Evolutionary conservation across 2,888 invertebrate genomes (phyloP).

Genomic region (Melinopterus prodromus): DNA sequence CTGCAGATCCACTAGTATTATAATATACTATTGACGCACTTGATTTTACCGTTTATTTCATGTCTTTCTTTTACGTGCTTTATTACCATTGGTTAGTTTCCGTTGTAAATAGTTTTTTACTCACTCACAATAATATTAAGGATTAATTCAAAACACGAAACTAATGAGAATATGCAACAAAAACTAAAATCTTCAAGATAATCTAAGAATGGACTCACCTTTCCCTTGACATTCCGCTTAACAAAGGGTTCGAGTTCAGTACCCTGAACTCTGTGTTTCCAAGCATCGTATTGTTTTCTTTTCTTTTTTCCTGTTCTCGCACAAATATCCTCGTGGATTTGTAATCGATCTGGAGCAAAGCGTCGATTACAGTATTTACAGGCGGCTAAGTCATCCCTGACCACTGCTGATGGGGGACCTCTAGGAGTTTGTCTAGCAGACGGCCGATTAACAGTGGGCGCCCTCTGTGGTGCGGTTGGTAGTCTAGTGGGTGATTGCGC

Average conservation of each 20-base stretch:
- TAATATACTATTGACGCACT: too few species aligned
- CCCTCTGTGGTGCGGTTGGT: slow-evolving; percentile 22
- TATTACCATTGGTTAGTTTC: too few species aligned
- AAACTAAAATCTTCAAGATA: too few species aligned
- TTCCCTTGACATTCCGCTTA: slow-evolving; percentile 56
- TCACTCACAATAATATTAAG: too few species aligned
- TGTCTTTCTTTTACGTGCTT: too few species aligned
- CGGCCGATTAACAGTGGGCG: slow-evolving; percentile 49
- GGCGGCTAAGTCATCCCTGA: slow-evolving; percentile 61
- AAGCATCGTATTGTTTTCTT: slow-evolving; percentile 90
- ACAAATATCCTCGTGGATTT: slow-evolving; percentile 87
- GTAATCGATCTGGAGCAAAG: slow-evolving; percentile 83
- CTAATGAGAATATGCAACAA: too few species aligned
- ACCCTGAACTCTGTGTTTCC: slow-evolving; percentile 88
- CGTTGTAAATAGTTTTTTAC: too few species aligned
- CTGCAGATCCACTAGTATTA: too few species aligned
- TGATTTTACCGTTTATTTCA: too few species aligned
- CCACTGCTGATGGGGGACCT: slow-evolving; percentile 49
- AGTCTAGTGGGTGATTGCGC: too few species aligned
- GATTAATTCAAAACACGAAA: too few species aligned
- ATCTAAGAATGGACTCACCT: slow-evolving; percentile 6
- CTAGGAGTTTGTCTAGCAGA: slow-evolving; percentile 50
- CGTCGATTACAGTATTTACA: slow-evolving; percentile 82
- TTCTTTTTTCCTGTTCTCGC: slow-evolving; percentile 79
- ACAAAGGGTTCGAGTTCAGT: slow-evolving; percentile 87